Base-by-base conservation (phyloP, 2,113 vertebrate species). In the Phylloscopus trochiloides region DNA sequence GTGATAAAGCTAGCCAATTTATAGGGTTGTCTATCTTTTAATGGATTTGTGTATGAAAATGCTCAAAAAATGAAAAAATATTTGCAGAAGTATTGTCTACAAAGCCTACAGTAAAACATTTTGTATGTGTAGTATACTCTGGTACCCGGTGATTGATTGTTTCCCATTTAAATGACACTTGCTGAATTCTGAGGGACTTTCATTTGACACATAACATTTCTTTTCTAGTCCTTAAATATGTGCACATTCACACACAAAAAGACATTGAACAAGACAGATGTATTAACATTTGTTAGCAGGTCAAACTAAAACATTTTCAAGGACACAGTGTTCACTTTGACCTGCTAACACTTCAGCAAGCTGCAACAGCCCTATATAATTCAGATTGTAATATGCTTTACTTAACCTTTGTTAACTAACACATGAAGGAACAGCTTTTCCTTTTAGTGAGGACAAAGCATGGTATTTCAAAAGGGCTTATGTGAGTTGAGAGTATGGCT, bases 391-490 rank as follows among this genome's bases (percentile, higher is more conserved):
- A 95, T 86, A 97, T 92, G 91, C 88, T 97, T 95, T 97, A 92
- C 86, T 96, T 94, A 94, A 95, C 88, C 93, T 95, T 91, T 97
- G 92, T 94, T 94, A 96, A 91, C 47, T 74, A 90, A 88, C 55
- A 78, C 93, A 82, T 83, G 90, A 96, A 93, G 92, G 55, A 95
- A 96, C 85, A 94, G 81, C 82, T 94, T 96, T 93, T 88, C 66
- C 43, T 94, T 94, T 93, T 67, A 88, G 51, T 47, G 28, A 83
- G 90, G 90, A 96, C 96, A 97, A 96, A 94, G 85, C 42, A 43
- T 9, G 55, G 85, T 79, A n/a, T 94, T 95, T 96, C 94, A 86
- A 94, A 96, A 94, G 94, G 54, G 77, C 87, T 96, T 95, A 79
- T 88, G 87, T 63, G 85, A 79, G 67, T 82, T 92, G 78, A 90